A percentile compares a stretch with the other conserved stretches of the same genome.
phyloP scores from a whole-genome alignment of 1,140 invertebrate species.

The Phymorhynchus buccinoides region DNA sequence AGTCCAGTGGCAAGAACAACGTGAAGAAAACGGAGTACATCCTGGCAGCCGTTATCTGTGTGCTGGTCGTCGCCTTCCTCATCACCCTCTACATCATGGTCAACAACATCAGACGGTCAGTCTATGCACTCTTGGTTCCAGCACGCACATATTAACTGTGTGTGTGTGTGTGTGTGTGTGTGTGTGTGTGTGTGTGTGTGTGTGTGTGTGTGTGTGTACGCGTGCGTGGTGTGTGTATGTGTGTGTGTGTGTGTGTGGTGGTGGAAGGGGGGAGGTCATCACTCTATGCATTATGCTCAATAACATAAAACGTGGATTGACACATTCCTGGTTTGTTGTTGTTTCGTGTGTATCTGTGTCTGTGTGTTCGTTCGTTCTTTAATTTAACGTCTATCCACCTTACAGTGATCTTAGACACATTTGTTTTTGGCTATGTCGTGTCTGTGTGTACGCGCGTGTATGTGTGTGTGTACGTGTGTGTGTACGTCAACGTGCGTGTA shows the following conservation, averaged over 20 bases:
- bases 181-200: not conserved
- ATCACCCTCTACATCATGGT: slow-evolving; percentile 18
- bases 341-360: no score
- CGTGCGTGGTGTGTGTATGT: not conserved
- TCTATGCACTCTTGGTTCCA: not conserved
- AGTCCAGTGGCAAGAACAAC: not conserved
- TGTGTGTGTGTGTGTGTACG: not conserved
- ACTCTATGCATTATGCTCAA: not conserved
- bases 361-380: no score
- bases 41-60: not conserved
- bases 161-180: not conserved
- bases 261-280: no score
- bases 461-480: not conserved
- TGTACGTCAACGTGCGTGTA: no score
- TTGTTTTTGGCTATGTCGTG: no score
- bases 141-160: no score
- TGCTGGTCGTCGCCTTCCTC: slow-evolving; percentile 24
- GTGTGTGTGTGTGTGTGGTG: slow-evolving; percentile 10
- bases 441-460: not conserved
- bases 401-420: no score
- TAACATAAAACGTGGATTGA: not conserved
- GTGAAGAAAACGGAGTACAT: slow-evolving; percentile 22
- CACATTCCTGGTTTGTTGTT: no score
- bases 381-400: no score
- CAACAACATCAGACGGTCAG: slow-evolving; percentile 21